Conservation (phyloP, 92 coral and sea anemone species). For the Bergia puertoricense region DNA sequence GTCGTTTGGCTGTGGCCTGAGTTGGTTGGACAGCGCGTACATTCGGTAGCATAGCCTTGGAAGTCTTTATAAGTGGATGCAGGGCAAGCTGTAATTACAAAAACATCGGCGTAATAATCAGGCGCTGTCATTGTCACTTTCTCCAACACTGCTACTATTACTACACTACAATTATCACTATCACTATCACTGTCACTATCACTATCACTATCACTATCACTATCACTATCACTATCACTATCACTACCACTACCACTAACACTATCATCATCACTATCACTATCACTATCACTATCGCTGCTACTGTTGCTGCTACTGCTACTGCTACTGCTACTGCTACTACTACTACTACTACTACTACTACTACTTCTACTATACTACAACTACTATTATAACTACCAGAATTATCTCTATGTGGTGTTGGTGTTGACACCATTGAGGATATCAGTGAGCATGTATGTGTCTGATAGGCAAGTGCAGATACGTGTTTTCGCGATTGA, state of each 20-base stretch:
- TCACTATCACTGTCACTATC: neutral
- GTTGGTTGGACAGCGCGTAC: slow-evolving; percentile 63
- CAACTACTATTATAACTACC: neutral
- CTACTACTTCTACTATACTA: neutral
- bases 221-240: neutral
- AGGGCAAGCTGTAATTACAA: slow-evolving; percentile 61
- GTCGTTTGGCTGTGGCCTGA: slow-evolving; percentile 65
- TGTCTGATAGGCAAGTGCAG: neutral
- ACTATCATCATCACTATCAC: neutral
- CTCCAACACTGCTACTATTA: neutral
- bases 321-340: neutral
- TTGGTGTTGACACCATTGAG: no score
- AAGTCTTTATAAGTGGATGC: slow-evolving; percentile 75
- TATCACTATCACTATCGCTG: neutral
- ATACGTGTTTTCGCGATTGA: no score
- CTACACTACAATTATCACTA: neutral
- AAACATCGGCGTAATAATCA: neutral
- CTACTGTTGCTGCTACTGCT: neutral
- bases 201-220: neutral
- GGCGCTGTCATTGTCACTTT: neutral
- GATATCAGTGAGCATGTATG: neutral
- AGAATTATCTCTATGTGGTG: neutral
- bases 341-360: neutral
- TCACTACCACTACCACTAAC: neutral
- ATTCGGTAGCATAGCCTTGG: slow-evolving; percentile 64